These are phyloP conservation scores for Rosalia funebris DNA, from an alignment of 2,888 invertebrate species.

Conservation along the genomic window DNA sequence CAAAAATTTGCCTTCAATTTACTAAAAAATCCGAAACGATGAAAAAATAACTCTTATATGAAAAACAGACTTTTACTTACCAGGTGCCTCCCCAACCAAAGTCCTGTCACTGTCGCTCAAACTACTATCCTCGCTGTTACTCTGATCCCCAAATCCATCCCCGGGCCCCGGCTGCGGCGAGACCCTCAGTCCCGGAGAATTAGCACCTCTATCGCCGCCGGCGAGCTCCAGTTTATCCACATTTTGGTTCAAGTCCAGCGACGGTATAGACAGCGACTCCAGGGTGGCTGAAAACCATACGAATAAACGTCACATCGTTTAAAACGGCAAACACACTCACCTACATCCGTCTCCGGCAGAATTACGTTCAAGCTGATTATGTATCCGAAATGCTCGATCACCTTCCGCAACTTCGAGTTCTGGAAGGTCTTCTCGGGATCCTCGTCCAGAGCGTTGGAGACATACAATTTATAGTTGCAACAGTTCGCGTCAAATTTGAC, in stretches of 20 bases:
- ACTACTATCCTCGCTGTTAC: slow-evolving; percentile 81
- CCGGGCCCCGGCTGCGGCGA: slow-evolving; percentile 56
- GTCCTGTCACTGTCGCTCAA: slow-evolving; percentile 78
- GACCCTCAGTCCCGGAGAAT: slow-evolving; percentile 52
- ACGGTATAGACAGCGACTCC: slow-evolving; percentile 67
- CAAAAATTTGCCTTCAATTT: too few relatives aligned
- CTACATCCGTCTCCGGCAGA: slow-evolving; percentile 72
- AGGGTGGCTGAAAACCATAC: slow-evolving; percentile 61
- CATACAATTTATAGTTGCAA: slow-evolving; percentile 65
- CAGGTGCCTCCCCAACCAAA: slow-evolving; percentile 70
- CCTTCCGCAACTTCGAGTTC: slow-evolving; percentile 65
- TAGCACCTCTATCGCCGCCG: slow-evolving; percentile 50
- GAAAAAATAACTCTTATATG: neutral
- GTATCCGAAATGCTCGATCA: slow-evolving; percentile 70
- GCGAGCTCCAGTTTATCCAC: slow-evolving; percentile 49
- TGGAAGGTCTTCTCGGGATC: slow-evolving; percentile 65
- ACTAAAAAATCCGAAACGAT: too few relatives aligned
- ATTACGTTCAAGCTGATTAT: slow-evolving; percentile 72
- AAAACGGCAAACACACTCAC: slow-evolving; percentile 56
- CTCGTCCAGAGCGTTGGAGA: slow-evolving; percentile 63
- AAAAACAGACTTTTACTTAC: slow-evolving; percentile 56
- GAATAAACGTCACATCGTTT: neutral
- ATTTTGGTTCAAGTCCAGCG: slow-evolving; percentile 60
- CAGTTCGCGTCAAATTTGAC: slow-evolving; percentile 60
- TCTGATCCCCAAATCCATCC: slow-evolving; percentile 68